phyloP scores from a whole-genome alignment of 2,888 invertebrate species.

The Apoderus coryli region DNA sequence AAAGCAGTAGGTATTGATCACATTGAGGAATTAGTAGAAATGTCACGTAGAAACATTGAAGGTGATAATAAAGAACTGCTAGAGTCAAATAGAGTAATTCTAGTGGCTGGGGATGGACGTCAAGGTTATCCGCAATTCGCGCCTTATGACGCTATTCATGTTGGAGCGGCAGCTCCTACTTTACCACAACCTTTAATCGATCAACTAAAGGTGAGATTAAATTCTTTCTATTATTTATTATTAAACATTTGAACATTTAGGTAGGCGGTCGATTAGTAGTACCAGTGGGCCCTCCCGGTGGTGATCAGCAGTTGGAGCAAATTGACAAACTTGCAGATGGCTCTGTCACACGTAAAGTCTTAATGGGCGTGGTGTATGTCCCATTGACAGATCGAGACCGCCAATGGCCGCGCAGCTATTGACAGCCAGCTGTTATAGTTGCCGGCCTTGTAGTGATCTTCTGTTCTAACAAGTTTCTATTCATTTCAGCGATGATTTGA shows the following conservation, averaged over 20 bases:
- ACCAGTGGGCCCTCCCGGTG: constrained; percentile 77
- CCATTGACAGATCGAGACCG: constrained; percentile 78
- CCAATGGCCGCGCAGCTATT: constrained; percentile 44
- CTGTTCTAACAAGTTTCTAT: too few species aligned
- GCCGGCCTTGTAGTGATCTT: too few species aligned
- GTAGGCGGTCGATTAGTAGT: constrained; percentile 82
- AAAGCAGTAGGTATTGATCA: constrained; percentile 74
- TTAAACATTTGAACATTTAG: constrained; percentile 16
- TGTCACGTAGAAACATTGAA: constrained; percentile 63
- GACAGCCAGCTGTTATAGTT: constrained; percentile 22
- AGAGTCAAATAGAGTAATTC: constrained; percentile 47
- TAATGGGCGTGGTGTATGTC: constrained; percentile 96
- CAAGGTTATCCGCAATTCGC: constrained; percentile 58
- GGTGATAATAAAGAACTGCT: constrained; percentile 58
- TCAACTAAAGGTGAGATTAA: constrained; percentile 55
- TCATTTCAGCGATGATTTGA: too few species aligned
- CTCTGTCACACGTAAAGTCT: constrained; percentile 50
- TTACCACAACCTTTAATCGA: constrained; percentile 65
- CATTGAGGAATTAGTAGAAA: constrained; percentile 63
- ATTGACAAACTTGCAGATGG: constrained; percentile 82
- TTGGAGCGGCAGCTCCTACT: constrained; percentile 74
- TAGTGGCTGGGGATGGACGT: constrained; percentile 83
- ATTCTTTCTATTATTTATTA: constrained; percentile 2
- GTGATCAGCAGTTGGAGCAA: constrained; percentile 74
- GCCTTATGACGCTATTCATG: constrained; percentile 87